Evolutionary conservation across 1,140 invertebrate genomes (phyloP).

Genomic region (Anoplolepis gracilipes): DNA sequence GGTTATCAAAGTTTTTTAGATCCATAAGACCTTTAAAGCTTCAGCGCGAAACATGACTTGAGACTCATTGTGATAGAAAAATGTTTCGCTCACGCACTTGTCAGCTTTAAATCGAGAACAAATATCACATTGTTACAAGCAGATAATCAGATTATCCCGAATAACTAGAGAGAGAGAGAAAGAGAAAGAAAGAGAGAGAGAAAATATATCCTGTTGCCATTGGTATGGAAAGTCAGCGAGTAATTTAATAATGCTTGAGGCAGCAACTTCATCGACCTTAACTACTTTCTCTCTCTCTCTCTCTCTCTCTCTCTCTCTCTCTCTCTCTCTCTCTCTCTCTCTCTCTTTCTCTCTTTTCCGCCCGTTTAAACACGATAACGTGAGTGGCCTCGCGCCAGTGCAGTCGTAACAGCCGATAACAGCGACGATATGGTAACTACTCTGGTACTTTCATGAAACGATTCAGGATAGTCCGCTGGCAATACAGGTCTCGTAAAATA

Average conservation of each 20-base stretch:
- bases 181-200: neutral
- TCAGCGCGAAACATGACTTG: neutral
- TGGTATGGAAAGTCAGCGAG: constrained; percentile 35
- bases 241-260: constrained; percentile 65
- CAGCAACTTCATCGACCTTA: constrained; percentile 26
- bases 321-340: too few relatives aligned
- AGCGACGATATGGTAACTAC: constrained; percentile 56
- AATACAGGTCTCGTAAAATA: constrained; percentile 24
- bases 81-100: neutral
- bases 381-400: constrained; percentile 37
- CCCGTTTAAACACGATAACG: constrained; percentile 57
- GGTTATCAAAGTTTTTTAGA: neutral
- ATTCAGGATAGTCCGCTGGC: constrained; percentile 31
- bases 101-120: neutral
- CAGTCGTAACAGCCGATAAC: constrained; percentile 55
- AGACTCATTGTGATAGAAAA: neutral
- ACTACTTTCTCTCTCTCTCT: constrained; percentile 28
- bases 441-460: constrained; percentile 39
- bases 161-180: neutral
- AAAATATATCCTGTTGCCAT: neutral
- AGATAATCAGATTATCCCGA: neutral
- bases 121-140: neutral
- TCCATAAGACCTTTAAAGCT: neutral
- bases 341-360: constrained; percentile 33
- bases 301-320: too few relatives aligned